Conservation (phyloP, 2,113 vertebrate genomes). For the Tichodroma muraria region DNA sequence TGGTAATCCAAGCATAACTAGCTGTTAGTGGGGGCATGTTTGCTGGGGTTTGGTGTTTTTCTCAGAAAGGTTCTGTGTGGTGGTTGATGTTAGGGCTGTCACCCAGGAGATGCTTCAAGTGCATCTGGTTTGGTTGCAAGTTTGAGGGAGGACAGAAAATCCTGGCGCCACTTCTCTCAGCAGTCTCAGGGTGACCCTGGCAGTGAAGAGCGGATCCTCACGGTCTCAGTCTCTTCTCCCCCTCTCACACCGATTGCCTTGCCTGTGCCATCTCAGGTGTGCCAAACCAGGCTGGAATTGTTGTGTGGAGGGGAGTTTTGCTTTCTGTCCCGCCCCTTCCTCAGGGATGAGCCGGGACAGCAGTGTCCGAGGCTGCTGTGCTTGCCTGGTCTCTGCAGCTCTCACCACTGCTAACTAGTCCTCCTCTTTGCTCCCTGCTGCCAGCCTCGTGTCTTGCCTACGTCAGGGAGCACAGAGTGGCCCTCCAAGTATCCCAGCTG, state of each 20-base stretch:
- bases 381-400: background rate
- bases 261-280: background rate
- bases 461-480: background rate
- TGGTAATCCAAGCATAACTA: background rate
- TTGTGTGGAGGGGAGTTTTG: background rate
- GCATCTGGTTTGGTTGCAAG: background rate
- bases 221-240: background rate
- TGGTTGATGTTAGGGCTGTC: accelerated
- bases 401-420: background rate
- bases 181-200: background rate
- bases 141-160: background rate
- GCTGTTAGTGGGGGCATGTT: background rate
- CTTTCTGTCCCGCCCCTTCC: background rate
- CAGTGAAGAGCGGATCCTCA: background rate
- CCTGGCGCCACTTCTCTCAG: background rate
- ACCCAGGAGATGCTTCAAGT: background rate
- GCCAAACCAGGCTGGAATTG: background rate
- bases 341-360: background rate
- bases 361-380: background rate
- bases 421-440: background rate
- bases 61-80: background rate
- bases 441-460: background rate
- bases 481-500: background rate
- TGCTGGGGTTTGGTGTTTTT: background rate
- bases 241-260: background rate